These are phyloP conservation scores for Mycetomoellerius zeteki DNA, from an alignment of 1,140 invertebrate species.

Conservation along the genomic window DNA sequence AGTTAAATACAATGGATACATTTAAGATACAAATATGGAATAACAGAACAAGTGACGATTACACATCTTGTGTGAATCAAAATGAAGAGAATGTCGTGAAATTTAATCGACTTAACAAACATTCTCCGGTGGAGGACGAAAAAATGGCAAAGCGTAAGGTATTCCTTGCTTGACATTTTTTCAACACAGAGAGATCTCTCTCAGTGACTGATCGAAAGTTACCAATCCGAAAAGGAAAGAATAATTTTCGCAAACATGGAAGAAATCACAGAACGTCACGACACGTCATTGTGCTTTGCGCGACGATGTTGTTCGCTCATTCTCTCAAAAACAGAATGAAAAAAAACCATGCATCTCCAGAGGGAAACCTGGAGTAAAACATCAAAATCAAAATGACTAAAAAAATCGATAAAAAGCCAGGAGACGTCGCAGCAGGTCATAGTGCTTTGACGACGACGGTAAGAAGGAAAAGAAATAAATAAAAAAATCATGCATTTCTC, in stretches of 20 bases:
- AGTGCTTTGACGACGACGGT: conserved; percentile 20
- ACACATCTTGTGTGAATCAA: conserved; percentile 20
- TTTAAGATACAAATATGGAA: not conserved
- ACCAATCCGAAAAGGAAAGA: not conserved
- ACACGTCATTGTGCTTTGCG: no score
- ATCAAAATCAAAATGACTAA: conserved; percentile 20
- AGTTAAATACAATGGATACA: conserved; percentile 16
- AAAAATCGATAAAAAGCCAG: not conserved
- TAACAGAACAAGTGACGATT: not conserved
- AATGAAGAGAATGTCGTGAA: not conserved
- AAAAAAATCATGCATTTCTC: conserved; percentile 28
- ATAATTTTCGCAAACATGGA: not conserved
- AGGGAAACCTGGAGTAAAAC: not conserved
- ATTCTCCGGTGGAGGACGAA: not conserved
- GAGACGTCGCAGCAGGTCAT: conserved; percentile 54
- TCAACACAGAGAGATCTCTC: not conserved
- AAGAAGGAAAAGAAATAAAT: not conserved
- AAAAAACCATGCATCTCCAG: conserved; percentile 33
- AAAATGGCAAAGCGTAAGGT: not conserved
- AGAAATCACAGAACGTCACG: conserved; percentile 11
- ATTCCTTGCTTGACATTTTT: not conserved
- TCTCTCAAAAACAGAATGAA: not conserved
- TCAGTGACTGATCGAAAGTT: not conserved
- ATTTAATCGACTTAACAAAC: not conserved
- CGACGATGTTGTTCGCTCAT: not conserved